These are phyloP conservation scores for Ammodytes marinus DNA, from an alignment of 2,113 vertebrate species.

Conservation along the genomic window DNA sequence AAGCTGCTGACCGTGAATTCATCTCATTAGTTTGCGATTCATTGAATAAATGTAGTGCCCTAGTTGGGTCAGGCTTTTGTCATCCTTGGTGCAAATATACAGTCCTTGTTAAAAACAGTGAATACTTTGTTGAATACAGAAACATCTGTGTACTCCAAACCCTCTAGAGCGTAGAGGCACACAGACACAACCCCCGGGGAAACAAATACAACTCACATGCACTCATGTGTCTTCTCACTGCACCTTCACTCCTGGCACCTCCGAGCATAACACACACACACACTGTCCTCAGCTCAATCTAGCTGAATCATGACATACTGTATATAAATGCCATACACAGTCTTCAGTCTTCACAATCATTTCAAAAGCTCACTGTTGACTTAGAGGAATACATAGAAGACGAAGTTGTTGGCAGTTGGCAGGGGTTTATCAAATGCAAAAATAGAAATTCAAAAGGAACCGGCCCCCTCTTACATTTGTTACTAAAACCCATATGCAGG, in stretches of 20 bases:
- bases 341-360: background rate
- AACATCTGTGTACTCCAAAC: background rate
- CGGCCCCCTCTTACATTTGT: background rate
- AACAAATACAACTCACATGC: conserved; percentile 4
- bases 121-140: background rate
- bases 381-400: background rate
- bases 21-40: conserved; percentile 59
- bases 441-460: background rate
- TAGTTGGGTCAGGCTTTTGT: conserved; percentile 19
- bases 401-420: background rate
- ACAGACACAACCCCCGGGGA: background rate
- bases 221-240: conserved; percentile 29
- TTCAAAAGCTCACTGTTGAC: background rate
- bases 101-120: background rate
- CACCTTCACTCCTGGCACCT: conserved; percentile 33
- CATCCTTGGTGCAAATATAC: conserved; percentile 16
- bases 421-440: background rate
- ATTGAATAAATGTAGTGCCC: conserved; percentile 48
- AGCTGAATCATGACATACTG: background rate
- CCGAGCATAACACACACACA: conserved; percentile 19
- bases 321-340: too few relatives aligned
- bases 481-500: background rate
- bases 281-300: background rate
- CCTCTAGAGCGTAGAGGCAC: background rate
- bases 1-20: conserved; percentile 53